Conservation (phyloP, 92 coral and sea anemone species). For the Bergia sp. region DNA sequence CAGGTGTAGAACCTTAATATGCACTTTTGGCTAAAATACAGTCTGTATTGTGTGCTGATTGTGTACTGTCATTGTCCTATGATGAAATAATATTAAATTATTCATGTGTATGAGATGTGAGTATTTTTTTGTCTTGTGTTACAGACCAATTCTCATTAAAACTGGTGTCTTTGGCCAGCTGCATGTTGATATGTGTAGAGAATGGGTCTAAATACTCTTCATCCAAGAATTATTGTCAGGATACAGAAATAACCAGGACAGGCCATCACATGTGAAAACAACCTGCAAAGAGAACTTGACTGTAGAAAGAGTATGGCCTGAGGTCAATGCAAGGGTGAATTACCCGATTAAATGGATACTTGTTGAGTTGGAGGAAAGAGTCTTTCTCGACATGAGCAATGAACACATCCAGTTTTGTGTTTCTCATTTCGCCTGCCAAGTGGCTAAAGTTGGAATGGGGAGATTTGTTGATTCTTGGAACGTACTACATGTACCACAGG, state of each 20-base stretch:
- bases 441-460: slow-evolving; percentile 40
- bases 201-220: slow-evolving; percentile 43
- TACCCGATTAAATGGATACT: slow-evolving; percentile 50
- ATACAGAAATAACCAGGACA: too few species aligned
- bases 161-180: slow-evolving; percentile 35
- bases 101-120: not conserved
- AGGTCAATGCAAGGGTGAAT: not conserved
- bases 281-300: not conserved
- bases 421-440: slow-evolving; percentile 27
- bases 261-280: too few species aligned
- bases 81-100: not conserved
- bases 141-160: slow-evolving; percentile 16
- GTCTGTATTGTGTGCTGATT: too few species aligned
- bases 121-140: not conserved
- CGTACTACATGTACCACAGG: slow-evolving; percentile 16
- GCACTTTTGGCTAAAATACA: too few species aligned
- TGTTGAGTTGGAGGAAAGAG: slow-evolving; percentile 46
- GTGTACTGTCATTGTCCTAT: not conserved
- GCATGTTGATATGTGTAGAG: slow-evolving; percentile 54
- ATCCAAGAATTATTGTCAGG: too few species aligned
- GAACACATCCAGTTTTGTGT: slow-evolving; percentile 42
- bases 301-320: slow-evolving; percentile 58
- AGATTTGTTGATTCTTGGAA: slow-evolving; percentile 24
- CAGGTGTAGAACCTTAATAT: too few species aligned
- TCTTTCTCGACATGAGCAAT: not conserved